These are phyloP conservation scores for Yponomeuta sedellus DNA, from an alignment of 2,888 invertebrate genomes.

Conservation along the genomic window DNA sequence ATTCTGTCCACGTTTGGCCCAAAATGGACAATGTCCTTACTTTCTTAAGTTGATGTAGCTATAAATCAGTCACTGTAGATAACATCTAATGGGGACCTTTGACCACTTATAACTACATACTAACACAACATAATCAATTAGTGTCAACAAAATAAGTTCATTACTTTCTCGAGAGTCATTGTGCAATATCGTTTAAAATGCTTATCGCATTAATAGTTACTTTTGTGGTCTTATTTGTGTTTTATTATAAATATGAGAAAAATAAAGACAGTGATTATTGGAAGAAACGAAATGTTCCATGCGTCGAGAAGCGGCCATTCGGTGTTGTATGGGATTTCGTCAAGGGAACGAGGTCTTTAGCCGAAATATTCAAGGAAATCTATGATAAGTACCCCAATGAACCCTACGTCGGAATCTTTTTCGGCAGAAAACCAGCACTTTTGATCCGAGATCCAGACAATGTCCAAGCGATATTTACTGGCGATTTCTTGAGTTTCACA, in stretches of 20 bases:
- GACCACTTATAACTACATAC: background rate
- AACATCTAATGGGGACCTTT: no score
- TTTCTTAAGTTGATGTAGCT: no score
- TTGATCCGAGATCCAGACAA: constrained; percentile 45
- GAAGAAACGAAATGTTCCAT: constrained; percentile 41
- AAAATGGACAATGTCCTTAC: no score
- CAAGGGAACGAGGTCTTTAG: constrained; percentile 36
- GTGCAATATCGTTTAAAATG: background rate
- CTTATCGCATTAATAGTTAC: background rate
- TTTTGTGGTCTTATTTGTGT: background rate
- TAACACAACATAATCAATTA: background rate
- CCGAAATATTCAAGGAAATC: constrained; percentile 41
- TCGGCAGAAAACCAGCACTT: constrained; percentile 37
- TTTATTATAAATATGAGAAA: background rate
- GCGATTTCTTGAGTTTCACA: constrained; percentile 48
- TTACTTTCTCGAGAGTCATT: background rate
- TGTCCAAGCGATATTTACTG: constrained; percentile 41
- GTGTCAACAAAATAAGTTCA: background rate
- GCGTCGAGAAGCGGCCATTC: constrained; percentile 29
- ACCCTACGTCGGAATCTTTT: constrained; percentile 37
- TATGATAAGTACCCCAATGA: constrained; percentile 38
- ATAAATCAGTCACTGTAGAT: no score
- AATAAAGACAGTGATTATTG: constrained; percentile 38
- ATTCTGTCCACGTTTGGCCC: no score
- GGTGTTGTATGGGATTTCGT: constrained; percentile 36